A percentile compares a stretch with the other conserved stretches of the same genome.
Conservation (phyloP, 2,113 vertebrate genomes). For the Mustelus asterias region DNA sequence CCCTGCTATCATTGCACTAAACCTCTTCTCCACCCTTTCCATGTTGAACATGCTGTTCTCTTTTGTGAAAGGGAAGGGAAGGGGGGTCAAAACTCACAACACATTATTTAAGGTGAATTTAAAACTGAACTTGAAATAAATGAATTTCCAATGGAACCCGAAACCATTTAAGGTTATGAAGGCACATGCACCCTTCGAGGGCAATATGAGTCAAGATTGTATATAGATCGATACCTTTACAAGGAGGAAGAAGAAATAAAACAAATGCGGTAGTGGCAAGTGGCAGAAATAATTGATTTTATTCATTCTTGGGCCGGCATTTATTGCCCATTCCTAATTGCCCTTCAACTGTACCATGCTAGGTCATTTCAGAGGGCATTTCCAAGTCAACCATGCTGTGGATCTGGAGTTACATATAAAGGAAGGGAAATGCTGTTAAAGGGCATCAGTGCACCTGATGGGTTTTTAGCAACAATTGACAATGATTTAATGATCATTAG, state of each 20-base stretch:
- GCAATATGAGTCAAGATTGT: background rate
- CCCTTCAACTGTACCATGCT: too few relatives aligned
- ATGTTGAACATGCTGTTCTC: background rate
- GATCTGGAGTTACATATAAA: too few relatives aligned
- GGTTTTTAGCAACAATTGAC: too few relatives aligned
- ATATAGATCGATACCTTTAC: background rate
- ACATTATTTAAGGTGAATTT: background rate
- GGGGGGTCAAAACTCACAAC: background rate
- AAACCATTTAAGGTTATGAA: background rate
- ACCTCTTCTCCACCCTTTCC: background rate
- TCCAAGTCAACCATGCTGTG: too few relatives aligned
- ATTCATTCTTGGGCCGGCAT: too few relatives aligned
- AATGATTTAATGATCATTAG: too few relatives aligned
- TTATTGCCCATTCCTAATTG: too few relatives aligned
- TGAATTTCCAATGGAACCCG: background rate
- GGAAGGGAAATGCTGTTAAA: too few relatives aligned
- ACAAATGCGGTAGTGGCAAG: background rate
- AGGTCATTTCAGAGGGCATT: too few relatives aligned
- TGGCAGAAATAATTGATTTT: background rate
- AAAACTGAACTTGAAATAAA: background rate
- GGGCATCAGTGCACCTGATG: too few relatives aligned
- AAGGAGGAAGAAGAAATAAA: background rate
- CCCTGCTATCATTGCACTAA: background rate
- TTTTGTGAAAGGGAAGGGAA: background rate
- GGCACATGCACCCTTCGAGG: background rate